Evolutionary conservation across 2,888 invertebrate species (phyloP).

Genomic region (Agrochola circellaris): DNA sequence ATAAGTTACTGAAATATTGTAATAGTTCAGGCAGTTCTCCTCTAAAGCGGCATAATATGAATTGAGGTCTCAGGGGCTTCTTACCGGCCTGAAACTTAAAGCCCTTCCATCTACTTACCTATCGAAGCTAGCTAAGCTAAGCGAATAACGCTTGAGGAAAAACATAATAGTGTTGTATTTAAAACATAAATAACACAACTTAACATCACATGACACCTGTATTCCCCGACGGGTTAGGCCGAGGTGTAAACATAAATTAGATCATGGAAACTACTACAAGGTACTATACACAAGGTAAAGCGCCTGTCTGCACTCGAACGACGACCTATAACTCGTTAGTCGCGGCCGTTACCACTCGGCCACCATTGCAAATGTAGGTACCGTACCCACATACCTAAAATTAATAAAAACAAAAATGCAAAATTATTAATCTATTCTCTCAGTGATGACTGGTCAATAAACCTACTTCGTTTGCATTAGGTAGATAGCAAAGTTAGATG

Average conservation of each 20-base stretch:
- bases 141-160: neutral
- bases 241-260: neutral
- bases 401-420: neutral
- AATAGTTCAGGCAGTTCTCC: neutral
- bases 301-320: no score
- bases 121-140: no score
- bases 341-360: no score
- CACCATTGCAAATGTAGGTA: neutral
- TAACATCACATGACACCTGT: no score
- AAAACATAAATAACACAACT: no score
- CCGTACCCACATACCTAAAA: neutral
- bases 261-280: no score
- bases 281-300: no score
- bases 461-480: slow-evolving; percentile 3
- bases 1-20: slow-evolving; percentile 39
- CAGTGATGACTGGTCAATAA: neutral
- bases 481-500: slow-evolving; percentile 8
- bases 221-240: no score
- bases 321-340: no score
- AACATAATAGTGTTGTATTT: neutral
- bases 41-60: neutral
- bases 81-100: no score
- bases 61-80: neutral
- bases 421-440: no score
- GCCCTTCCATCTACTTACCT: neutral